Evolutionary conservation across 2,113 vertebrate genomes (phyloP).

Genomic region (Progne subis): DNA sequence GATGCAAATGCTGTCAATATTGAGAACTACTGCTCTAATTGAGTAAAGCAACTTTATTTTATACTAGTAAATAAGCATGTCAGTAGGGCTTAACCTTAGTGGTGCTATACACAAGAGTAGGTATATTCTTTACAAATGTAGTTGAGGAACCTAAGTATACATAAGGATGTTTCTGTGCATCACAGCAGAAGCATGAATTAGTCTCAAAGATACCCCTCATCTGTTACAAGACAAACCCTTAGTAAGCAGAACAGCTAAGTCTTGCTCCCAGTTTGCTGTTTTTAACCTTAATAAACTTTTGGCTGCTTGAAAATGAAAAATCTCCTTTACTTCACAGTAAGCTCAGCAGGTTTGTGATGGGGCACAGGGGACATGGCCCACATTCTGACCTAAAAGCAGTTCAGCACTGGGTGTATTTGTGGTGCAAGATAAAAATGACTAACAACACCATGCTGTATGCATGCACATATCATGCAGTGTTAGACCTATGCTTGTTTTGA

Average conservation of each 20-base stretch:
- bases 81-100: not conserved
- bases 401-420: not conserved
- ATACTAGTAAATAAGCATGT: not conserved
- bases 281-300: not conserved
- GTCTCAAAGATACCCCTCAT: not conserved
- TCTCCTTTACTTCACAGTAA: not conserved
- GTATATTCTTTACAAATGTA: not conserved
- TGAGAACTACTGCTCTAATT: not conserved
- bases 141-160: not conserved
- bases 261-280: not conserved
- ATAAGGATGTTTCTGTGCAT: not conserved
- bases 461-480: not conserved
- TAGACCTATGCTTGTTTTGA: not conserved
- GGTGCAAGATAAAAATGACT: not conserved
- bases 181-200: not conserved
- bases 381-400: not conserved
- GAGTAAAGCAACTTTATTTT: not conserved
- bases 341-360: slow-evolving; percentile 16
- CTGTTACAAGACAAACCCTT: not conserved
- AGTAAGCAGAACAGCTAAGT: not conserved
- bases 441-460: not conserved
- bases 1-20: not conserved
- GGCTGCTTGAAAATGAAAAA: not conserved
- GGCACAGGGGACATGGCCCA: slow-evolving; percentile 6
- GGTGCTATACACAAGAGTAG: not conserved